phyloP scores from a whole-genome alignment of 1,140 invertebrate genomes.

The Delia radicum region DNA sequence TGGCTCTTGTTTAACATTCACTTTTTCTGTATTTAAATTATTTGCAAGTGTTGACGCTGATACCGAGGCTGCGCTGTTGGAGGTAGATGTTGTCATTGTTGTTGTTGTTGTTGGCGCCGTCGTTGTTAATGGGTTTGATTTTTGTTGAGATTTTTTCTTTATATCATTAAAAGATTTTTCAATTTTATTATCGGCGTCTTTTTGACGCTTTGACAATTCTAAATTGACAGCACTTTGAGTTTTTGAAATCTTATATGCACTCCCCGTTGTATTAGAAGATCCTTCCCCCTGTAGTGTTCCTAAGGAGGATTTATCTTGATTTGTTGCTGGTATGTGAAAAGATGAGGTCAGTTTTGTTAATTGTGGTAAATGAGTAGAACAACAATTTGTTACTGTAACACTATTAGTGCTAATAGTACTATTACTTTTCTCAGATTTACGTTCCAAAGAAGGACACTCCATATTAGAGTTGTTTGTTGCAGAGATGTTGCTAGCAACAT shows the following conservation, averaged over 20 bases:
- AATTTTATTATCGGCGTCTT: constrained; percentile 53
- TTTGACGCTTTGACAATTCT: constrained; percentile 47
- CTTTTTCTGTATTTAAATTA: background rate
- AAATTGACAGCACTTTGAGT: constrained; percentile 33
- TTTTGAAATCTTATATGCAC: constrained; percentile 25
- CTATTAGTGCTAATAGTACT: constrained; percentile 51
- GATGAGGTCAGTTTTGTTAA: constrained; percentile 52
- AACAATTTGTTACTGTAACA: constrained; percentile 50
- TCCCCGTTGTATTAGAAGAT: background rate
- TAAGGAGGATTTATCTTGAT: background rate
- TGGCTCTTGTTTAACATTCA: constrained; percentile 12
- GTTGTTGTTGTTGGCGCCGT: background rate
- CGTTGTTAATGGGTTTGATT: constrained; percentile 1
- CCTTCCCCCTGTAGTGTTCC: constrained; percentile 29
- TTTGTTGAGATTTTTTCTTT: constrained; percentile 47
- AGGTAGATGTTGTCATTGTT: constrained; percentile 1
- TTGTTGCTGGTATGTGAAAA: constrained; percentile 44
- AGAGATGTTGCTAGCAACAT: background rate
- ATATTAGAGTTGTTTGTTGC: background rate
- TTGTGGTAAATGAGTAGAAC: constrained; percentile 49
- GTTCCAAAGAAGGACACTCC: constrained; percentile 41
- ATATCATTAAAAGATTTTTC: constrained; percentile 53
- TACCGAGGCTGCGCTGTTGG: background rate
- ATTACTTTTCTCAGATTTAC: constrained; percentile 52
- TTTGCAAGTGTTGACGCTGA: background rate